A percentile compares a stretch with the other conserved stretches of the same genome.
Conservation (phyloP, 2,113 vertebrate genomes). For the Procavia capensis region DNA sequence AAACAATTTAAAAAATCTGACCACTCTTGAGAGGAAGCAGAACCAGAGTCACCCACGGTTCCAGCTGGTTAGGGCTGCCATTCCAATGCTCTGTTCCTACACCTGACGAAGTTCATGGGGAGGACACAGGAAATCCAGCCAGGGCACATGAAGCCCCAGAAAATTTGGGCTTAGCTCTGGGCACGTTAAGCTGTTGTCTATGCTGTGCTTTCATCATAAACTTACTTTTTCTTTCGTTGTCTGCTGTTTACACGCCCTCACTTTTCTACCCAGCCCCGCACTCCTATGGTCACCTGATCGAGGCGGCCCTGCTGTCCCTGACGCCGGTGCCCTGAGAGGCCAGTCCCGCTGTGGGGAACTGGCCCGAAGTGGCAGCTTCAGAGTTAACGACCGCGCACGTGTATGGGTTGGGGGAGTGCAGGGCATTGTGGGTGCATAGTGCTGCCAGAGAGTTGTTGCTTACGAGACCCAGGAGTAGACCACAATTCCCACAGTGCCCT, state of each 20-base stretch:
- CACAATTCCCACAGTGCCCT: constrained; percentile 64
- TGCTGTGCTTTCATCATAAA: constrained; percentile 70
- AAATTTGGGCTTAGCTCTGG: not conserved
- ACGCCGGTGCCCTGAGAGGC: not conserved
- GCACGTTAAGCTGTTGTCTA: not conserved
- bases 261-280: not conserved
- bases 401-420: not conserved
- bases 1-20: not conserved
- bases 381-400: not conserved
- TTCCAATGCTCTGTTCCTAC: not conserved
- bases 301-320: too few relatives aligned
- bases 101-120: not conserved
- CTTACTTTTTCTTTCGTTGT: constrained; percentile 37
- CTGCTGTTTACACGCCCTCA: not conserved
- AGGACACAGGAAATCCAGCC: not conserved
- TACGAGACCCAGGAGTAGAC: not conserved
- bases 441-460: not conserved
- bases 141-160: not conserved
- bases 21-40: not conserved
- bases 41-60: not conserved
- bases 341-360: not conserved
- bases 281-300: not conserved
- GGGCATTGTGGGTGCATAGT: constrained; percentile 75
- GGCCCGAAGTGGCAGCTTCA: not conserved
- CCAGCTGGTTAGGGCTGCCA: not conserved